phyloP scores from a whole-genome alignment of 2,797 vertebrate species.

The Amblyraja radiata region DNA sequence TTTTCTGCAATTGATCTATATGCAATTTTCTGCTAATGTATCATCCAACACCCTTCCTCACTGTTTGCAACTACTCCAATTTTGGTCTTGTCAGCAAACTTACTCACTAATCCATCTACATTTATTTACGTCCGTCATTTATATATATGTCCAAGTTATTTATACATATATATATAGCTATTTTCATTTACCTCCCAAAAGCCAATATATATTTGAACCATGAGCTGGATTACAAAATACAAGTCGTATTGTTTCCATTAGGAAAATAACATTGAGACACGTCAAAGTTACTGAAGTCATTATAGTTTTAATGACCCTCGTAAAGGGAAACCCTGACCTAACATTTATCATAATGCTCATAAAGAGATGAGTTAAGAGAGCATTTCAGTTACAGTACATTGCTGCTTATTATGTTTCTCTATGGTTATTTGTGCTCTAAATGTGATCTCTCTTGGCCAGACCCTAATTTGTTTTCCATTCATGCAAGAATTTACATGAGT shows the following conservation, averaged over 20 bases:
- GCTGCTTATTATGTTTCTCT: constrained; percentile 53
- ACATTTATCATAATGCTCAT: constrained; percentile 50
- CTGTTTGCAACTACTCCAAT: too few species aligned
- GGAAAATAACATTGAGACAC: constrained; percentile 37
- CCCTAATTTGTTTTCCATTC: constrained; percentile 26
- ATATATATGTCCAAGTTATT: too few species aligned
- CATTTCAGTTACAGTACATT: constrained; percentile 55
- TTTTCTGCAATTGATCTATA: too few species aligned
- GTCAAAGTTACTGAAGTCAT: constrained; percentile 48
- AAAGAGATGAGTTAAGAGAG: constrained; percentile 51
- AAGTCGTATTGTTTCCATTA: neutral
- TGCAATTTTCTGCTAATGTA: too few species aligned
- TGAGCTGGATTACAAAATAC: constrained; percentile 1
- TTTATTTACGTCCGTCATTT: too few species aligned
- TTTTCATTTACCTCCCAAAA: neutral
- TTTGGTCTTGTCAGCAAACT: too few species aligned
- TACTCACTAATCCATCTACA: too few species aligned
- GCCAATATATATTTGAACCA: neutral
- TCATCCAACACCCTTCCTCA: too few species aligned
- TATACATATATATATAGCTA: neutral
- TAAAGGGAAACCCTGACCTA: constrained; percentile 48
- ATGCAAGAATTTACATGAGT: neutral
- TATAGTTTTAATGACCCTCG: constrained; percentile 48
- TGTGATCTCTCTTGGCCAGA: constrained; percentile 27
- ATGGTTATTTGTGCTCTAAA: constrained; percentile 45